Conservation (phyloP, 2,888 invertebrate species). For the Acanthoscelides obtectus region DNA sequence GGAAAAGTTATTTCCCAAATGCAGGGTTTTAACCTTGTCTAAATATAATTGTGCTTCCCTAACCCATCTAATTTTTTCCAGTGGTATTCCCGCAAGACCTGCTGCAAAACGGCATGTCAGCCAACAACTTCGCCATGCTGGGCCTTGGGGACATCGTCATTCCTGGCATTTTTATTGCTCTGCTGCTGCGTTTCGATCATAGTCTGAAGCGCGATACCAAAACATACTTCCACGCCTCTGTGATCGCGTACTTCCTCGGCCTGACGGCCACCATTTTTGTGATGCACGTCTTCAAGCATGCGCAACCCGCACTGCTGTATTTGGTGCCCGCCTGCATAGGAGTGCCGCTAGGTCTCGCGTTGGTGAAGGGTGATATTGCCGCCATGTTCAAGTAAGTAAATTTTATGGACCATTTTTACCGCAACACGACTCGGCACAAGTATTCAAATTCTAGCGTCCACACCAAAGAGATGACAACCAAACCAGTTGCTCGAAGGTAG, state of each 20-base stretch:
- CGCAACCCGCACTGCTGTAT: slow-evolving; percentile 96
- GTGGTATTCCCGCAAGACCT: slow-evolving; percentile 99
- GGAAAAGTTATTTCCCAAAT: too few species aligned
- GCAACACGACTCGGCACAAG: too few species aligned
- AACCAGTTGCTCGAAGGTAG: too few species aligned
- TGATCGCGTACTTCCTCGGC: slow-evolving; percentile 90
- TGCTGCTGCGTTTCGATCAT: slow-evolving; percentile 91
- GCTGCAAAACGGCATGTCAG: slow-evolving; percentile 83
- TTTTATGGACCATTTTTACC: too few species aligned
- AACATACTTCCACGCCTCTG: slow-evolving; percentile 85
- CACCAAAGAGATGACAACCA: too few species aligned
- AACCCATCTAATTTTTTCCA: slow-evolving; percentile 41
- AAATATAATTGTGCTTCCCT: too few species aligned
- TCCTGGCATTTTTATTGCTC: slow-evolving; percentile 97
- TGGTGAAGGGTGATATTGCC: slow-evolving; percentile 85
- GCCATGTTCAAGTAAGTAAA: slow-evolving; percentile 80
- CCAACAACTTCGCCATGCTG: slow-evolving; percentile 96
- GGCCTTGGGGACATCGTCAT: slow-evolving; percentile 99
- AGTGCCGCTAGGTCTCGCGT: slow-evolving; percentile 82
- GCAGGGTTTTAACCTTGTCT: too few species aligned
- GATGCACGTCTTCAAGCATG: slow-evolving; percentile 98
- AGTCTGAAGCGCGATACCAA: slow-evolving; percentile 74
- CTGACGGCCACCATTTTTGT: slow-evolving; percentile 91
- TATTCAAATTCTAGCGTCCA: too few species aligned
- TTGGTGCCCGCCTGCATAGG: slow-evolving; percentile 94